Base-by-base conservation (phyloP, 1,140 invertebrate species). In the Propsilocerus akamusi region DNA sequence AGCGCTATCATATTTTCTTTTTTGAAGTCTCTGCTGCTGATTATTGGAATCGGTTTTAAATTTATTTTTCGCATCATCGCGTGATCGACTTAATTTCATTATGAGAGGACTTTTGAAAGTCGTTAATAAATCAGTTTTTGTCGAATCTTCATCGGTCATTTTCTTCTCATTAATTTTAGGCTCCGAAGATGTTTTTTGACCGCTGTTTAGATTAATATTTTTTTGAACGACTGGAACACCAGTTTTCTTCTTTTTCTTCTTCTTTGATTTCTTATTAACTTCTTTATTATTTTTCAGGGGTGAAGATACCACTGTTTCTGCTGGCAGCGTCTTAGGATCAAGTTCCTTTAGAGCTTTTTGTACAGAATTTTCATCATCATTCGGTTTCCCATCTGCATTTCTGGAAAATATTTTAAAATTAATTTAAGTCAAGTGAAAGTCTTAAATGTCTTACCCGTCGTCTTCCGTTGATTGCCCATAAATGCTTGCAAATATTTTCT, bases 401-500 rank as follows among this genome's bases (percentile, higher is more conserved):
- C 57, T 52, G 55, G 28, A n/a, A 8, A 30, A 8, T 7, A 20
- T 61, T 58, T 57, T 58, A 51, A 51, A 60, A 53, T 53, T 47
- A 48, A 53, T 51, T 49, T 59, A 53, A 49, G 59, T 50, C n/a
- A 47, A 22, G 51, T 52, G 52, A 49, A 32, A 57, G 49, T 48
- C 28, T 25, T 50, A 8, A 37, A 22, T 52, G 26, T 52, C 32
- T 41, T n/a, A n/a, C n/a, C n/a, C n/a, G n/a, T 52, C 23, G 34
- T 49, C 14, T 53, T 53, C 63, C 1, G 64, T 68, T 54, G 67
- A 68, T 59, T 72, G 69, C 55, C 66, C 72, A 59, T 80, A 92
- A 26, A 92, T 66, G 62, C 86, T 90, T n/a, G 76, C 74, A n/a
- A 96, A 70, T 58, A 92, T 73, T 69, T 87, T 92, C 55, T 72